Percentiles rank a stretch among this genome's conserved stretches.
Evolutionary conservation across 2,113 vertebrate species (phyloP).

Genomic region (human (Homo sapiens)): DNA sequence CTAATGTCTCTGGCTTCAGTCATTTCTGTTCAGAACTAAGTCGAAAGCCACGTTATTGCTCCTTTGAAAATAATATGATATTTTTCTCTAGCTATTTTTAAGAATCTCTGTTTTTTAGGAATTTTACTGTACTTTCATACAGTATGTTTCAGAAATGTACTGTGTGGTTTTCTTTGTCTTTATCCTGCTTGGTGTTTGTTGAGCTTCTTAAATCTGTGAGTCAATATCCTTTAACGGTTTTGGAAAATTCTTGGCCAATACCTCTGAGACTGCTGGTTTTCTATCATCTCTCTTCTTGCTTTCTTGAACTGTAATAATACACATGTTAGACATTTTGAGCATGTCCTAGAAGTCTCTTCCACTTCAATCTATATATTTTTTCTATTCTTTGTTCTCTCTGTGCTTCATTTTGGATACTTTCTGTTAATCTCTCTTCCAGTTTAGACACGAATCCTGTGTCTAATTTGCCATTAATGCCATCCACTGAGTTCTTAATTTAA

Average conservation of each 20-base stretch:
- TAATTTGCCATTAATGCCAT: not conserved
- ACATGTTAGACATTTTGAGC: not conserved
- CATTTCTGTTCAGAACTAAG: constrained; percentile 23
- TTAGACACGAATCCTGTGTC: not conserved
- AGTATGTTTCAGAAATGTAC: not conserved
- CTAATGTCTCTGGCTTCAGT: constrained; percentile 13
- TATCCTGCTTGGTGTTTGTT: not conserved
- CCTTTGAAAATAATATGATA: constrained; percentile 10
- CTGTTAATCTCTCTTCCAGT: not conserved
- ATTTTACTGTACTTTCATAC: not conserved
- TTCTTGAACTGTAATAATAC: not conserved
- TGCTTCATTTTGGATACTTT: not conserved
- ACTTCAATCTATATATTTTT: not conserved
- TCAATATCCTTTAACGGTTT: not conserved
- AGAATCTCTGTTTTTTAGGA: not conserved
- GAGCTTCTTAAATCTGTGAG: not conserved
- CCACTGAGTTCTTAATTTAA: not conserved
- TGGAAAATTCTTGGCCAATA: not conserved
- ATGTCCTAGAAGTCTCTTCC: not conserved
- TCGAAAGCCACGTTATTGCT: not conserved
- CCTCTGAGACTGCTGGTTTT: not conserved
- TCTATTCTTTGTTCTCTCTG: not conserved
- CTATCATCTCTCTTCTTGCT: not conserved
- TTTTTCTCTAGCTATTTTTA: not conserved
- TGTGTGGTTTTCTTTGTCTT: not conserved